Evolutionary conservation across 2,113 vertebrate genomes (phyloP).

Genomic region (Cepphus grylle): DNA sequence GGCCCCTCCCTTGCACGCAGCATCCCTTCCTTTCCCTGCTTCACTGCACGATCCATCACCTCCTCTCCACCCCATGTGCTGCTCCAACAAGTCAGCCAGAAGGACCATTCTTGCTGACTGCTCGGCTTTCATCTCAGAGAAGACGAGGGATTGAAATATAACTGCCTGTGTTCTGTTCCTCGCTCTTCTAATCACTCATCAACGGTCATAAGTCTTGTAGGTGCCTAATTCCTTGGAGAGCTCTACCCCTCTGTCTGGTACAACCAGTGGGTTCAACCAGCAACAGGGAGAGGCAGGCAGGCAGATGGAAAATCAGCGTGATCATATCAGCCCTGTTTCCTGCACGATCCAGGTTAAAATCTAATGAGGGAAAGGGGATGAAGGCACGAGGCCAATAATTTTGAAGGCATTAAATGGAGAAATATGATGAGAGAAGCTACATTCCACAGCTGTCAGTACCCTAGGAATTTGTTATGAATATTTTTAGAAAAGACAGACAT

Average conservation of each 20-base stretch:
- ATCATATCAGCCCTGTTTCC: neutral
- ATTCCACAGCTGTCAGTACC: conserved; percentile 5
- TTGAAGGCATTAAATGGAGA: neutral
- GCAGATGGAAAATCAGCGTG: neutral
- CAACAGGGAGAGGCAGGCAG: neutral
- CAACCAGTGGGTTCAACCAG: neutral
- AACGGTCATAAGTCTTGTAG: neutral
- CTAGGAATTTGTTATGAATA: conserved; percentile 11
- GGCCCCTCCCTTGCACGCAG: neutral
- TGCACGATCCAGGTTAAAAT: neutral
- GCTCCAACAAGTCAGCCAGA: neutral
- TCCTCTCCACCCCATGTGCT: neutral
- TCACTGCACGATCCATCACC: neutral
- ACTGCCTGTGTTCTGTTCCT: neutral
- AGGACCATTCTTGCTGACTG: neutral
- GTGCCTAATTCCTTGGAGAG: neutral
- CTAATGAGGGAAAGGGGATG: neutral
- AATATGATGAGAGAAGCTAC: neutral
- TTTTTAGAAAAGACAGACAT: conserved; percentile 12
- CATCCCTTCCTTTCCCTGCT: neutral
- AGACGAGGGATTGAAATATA: neutral
- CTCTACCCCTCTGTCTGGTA: neutral
- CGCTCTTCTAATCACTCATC: neutral
- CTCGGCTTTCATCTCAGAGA: neutral
- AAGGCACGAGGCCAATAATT: neutral